Base-by-base conservation (phyloP, 1,140 invertebrate genomes). In the Drosophila albomicans region DNA sequence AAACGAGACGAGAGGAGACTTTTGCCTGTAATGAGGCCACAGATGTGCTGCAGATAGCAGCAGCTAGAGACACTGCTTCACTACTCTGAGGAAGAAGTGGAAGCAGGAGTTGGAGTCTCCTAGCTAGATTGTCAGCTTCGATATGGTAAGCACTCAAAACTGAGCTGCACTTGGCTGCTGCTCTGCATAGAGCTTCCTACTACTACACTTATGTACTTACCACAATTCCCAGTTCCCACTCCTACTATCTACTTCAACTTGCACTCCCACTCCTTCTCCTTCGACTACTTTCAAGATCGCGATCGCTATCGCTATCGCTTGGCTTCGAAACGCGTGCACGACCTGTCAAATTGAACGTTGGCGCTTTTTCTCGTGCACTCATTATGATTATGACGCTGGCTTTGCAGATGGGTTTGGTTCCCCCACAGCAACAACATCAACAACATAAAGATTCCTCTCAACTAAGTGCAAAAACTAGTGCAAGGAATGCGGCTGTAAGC, bases 111-210 rank as follows among this genome's bases (percentile, higher is more conserved):
- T 25, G 20, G 20, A 25, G 20, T 25, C 20, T 25, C 20, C 20
- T 25, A 25, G 32, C 57, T 5, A 85, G 84, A 88, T 88, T 75
- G 66, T 52, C 59, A 79, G 67, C 74, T 52, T 80, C 59, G 84
- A 88, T 88, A 88, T 88, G 84, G 84, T 81, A 89, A 84, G 84
- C 84, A 88, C 84, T 88, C 84, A 88, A 88, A 88, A 88, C 77
- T 88, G 66, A 82, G 41, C 63, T 62, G 67, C 75, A 68, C 74
- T 69, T 81, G 82, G 43, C 72, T 66, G 35, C 38, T 41, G 41
- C 65, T 78, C 82, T 86, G 82, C 88, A 84, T 80, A 88, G 84
- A 82, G 82, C 84, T 82, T 3, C 79, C 41, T 70, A 51, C 57
- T 30, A 6, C 48, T 38, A 5, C 28, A 8, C 32, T 32, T 32